Evolutionary conservation across 2,888 invertebrate genomes (phyloP).

Genomic region (Cephalotes varians): DNA sequence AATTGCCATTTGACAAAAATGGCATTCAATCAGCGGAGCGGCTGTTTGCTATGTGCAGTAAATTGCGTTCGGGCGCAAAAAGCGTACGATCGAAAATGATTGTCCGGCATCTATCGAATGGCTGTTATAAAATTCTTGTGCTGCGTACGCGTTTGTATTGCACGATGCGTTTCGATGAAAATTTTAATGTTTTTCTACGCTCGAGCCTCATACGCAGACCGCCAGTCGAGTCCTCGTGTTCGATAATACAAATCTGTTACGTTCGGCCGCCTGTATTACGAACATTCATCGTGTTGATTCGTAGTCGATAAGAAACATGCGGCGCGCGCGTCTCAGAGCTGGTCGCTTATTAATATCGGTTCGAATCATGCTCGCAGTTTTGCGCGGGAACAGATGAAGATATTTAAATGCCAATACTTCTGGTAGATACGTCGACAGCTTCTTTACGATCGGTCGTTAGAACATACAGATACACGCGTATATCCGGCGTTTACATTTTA

Average conservation of each 20-base stretch:
- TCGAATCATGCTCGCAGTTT: slow-evolving; percentile 56
- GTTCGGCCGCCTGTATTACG: slow-evolving; percentile 27
- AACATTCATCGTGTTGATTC: slow-evolving; percentile 8
- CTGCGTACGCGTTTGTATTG: slow-evolving; percentile 4
- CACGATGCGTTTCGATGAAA: slow-evolving; percentile 45
- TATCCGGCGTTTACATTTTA: slow-evolving; percentile 79
- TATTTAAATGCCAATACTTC: slow-evolving; percentile 79
- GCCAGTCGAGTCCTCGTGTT: slow-evolving; percentile 40
- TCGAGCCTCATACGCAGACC: background rate
- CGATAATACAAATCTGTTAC: slow-evolving; percentile 62
- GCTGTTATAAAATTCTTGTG: slow-evolving; percentile 54
- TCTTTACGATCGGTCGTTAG: slow-evolving; percentile 79
- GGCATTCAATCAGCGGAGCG: background rate
- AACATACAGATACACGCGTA: slow-evolving; percentile 72
- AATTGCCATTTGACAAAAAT: slow-evolving; percentile 32
- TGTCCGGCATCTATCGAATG: slow-evolving; percentile 37
- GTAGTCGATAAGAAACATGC: slow-evolving; percentile 38
- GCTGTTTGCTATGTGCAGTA: slow-evolving; percentile 13
- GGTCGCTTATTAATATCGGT: slow-evolving; percentile 67
- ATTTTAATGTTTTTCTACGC: slow-evolving; percentile 52
- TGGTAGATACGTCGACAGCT: slow-evolving; percentile 72
- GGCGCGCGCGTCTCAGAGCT: slow-evolving; percentile 22
- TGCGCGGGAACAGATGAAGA: slow-evolving; percentile 76
- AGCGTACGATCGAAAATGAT: slow-evolving; percentile 45
- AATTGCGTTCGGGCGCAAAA: slow-evolving; percentile 16